These are phyloP conservation scores for Promerops cafer DNA, from an alignment of 2,113 vertebrate species.

Conservation along the genomic window DNA sequence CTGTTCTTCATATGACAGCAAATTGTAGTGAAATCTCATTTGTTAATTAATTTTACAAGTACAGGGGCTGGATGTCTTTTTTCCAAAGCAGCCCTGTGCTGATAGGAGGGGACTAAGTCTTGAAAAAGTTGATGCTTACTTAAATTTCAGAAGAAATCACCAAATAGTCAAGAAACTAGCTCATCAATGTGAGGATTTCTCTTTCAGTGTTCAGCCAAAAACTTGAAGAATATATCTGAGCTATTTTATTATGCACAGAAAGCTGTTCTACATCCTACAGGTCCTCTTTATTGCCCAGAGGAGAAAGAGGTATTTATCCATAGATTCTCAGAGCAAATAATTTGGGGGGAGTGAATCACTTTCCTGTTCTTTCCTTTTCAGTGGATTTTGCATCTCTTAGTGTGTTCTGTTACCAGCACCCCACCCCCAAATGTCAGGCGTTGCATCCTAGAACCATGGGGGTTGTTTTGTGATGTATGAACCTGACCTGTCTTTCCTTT, in stretches of 20 bases:
- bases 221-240: slow-evolving; percentile 99
- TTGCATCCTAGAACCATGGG: background rate
- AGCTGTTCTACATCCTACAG: slow-evolving; percentile 96
- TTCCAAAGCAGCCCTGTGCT: background rate
- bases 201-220: slow-evolving; percentile 96
- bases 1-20: background rate
- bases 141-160: background rate
- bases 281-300: slow-evolving; percentile 94
- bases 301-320: slow-evolving; percentile 90
- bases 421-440: background rate
- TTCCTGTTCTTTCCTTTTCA: background rate
- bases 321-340: background rate
- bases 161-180: background rate
- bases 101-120: background rate
- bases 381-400: background rate
- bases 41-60: background rate
- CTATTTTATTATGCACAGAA: slow-evolving; percentile 99
- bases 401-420: background rate
- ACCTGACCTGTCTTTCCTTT: background rate
- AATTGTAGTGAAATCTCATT: background rate
- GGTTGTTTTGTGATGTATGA: background rate
- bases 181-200: slow-evolving; percentile 12
- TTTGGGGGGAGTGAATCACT: background rate
- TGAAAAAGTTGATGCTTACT: background rate
- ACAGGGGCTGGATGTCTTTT: background rate